Percentiles rank a stretch among this genome's conserved stretches.
These are phyloP conservation scores for Leptinotarsa peninsularis DNA, from an alignment of 2,888 invertebrate species.

Conservation along the genomic window DNA sequence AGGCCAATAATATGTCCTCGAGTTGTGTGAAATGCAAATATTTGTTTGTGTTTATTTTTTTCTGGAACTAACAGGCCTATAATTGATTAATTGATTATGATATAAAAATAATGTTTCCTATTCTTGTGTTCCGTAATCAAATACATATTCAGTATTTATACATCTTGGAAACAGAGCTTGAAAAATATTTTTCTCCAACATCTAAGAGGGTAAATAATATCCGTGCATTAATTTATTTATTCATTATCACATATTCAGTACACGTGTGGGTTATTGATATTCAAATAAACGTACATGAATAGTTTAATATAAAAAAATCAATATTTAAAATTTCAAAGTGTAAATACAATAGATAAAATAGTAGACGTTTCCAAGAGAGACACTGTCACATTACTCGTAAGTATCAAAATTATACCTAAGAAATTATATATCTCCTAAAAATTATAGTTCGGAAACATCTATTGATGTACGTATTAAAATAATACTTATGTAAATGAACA, in stretches of 20 bases:
- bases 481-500: conserved; percentile 1
- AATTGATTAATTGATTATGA: too few relatives aligned
- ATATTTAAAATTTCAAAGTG: conserved; percentile 8
- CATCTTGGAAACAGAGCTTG: too few relatives aligned
- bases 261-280: not conserved
- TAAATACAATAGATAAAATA: conserved; percentile 15
- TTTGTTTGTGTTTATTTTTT: too few relatives aligned
- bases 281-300: not conserved
- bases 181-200: too few relatives aligned
- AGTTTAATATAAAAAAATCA: conserved; percentile 1
- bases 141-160: too few relatives aligned
- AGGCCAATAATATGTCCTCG: too few relatives aligned
- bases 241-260: conserved; percentile 9
- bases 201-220: too few relatives aligned
- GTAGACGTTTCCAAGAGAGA: not conserved
- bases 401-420: conserved; percentile 13
- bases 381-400: not conserved
- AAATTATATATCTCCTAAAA: conserved; percentile 6
- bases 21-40: too few relatives aligned
- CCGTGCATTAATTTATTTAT: not conserved
- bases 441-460: conserved; percentile 4
- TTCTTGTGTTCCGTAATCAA: too few relatives aligned
- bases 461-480: conserved; percentile 3
- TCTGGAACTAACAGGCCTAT: too few relatives aligned
- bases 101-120: too few relatives aligned